phyloP scores from a whole-genome alignment of 2,113 vertebrate genomes.

The Melanotaenia duboulayi region DNA sequence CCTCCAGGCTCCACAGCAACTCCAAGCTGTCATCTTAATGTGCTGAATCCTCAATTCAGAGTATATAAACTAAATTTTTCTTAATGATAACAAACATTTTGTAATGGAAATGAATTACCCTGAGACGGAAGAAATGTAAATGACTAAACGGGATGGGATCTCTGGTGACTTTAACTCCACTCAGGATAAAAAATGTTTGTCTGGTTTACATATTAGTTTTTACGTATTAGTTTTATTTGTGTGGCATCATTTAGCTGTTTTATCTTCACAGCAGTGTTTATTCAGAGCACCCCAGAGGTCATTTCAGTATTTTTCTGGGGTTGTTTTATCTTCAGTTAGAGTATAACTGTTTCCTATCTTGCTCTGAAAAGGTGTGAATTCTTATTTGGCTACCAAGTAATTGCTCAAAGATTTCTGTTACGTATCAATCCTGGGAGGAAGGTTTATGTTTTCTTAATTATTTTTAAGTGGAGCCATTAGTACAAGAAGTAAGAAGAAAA shows the following conservation, averaged over 20 bases:
- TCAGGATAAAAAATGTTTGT: neutral
- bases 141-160: neutral
- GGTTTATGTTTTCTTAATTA: too few relatives aligned
- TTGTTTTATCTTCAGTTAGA: neutral
- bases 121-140: neutral
- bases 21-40: constrained; percentile 25
- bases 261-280: neutral
- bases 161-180: neutral
- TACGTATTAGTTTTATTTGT: neutral
- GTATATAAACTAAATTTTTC: constrained; percentile 13
- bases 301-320: too few relatives aligned
- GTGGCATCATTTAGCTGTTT: neutral
- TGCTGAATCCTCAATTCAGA: neutral
- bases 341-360: neutral
- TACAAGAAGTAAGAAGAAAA: too few relatives aligned
- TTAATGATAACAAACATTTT: constrained; percentile 25
- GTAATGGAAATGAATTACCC: neutral
- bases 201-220: neutral
- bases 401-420: too few relatives aligned
- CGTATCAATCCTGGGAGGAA: too few relatives aligned
- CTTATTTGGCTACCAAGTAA: too few relatives aligned
- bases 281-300: constrained; percentile 16
- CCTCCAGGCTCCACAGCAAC: constrained; percentile 24
- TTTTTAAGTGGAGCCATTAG: too few relatives aligned
- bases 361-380: constrained; percentile 8